A percentile compares a stretch with the other conserved stretches of the same genome.
phyloP scores from a whole-genome alignment of 1,140 invertebrate species.

The Halictus rubicundus region DNA sequence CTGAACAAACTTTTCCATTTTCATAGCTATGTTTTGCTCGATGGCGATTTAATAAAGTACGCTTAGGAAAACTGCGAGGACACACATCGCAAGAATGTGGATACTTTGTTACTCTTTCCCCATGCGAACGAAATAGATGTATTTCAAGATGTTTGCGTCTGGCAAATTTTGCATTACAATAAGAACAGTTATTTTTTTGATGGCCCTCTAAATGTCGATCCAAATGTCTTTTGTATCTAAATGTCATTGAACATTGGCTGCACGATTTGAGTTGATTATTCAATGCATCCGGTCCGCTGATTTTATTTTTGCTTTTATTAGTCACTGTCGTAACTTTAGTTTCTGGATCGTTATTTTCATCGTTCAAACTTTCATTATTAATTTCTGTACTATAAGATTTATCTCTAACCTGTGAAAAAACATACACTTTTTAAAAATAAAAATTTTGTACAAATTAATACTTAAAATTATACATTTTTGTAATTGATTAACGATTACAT shows the following conservation, averaged over 20 bases:
- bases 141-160: slow-evolving; percentile 72
- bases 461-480: no score
- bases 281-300: slow-evolving; percentile 20
- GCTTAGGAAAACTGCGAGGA: slow-evolving; percentile 72
- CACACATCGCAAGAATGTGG: slow-evolving; percentile 68
- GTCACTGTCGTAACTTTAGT: slow-evolving; percentile 9
- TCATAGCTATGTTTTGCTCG: slow-evolving; percentile 70
- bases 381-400: slow-evolving; percentile 17
- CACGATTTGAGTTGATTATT: slow-evolving; percentile 60
- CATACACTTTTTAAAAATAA: not conserved
- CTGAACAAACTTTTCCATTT: slow-evolving; percentile 71
- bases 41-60: slow-evolving; percentile 71
- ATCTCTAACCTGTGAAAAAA: slow-evolving; percentile 23
- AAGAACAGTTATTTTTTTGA: slow-evolving; percentile 74
- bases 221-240: slow-evolving; percentile 72
- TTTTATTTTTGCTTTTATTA: slow-evolving; percentile 55
- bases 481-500: no score
- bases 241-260: slow-evolving; percentile 72
- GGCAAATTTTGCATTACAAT: slow-evolving; percentile 75
- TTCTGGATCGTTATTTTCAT: slow-evolving; percentile 20
- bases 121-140: slow-evolving; percentile 73
- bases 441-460: no score
- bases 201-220: slow-evolving; percentile 76
- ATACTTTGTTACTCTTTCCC: slow-evolving; percentile 68
- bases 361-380: slow-evolving; percentile 5